Evolutionary conservation across 1,140 invertebrate genomes (phyloP), one percentile per base, ranked within the genome.

Genomic region (Gryon sp.): DNA sequence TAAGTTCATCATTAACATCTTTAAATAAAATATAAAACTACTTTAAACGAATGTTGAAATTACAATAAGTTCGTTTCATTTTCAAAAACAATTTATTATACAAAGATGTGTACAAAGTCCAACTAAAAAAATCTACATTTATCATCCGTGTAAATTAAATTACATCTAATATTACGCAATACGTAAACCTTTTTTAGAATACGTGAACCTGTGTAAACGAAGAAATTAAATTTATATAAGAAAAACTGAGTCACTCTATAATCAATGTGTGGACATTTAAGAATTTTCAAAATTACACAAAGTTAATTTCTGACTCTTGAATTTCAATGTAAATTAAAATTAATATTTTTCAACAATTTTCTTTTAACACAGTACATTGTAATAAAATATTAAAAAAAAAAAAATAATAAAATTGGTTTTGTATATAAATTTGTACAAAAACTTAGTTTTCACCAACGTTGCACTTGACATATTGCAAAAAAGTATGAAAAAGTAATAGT

Each of bases 11-110:
- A 32, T 32, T 6, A 34, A 12, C 32, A 2, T 12, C 5, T 12
- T 12, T 34, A 34, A 34, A 34, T 5, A 12, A 12, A 34, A 6
- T 11, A 34, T 34, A 11, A 12, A 34, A 12, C 11, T 5, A 34
- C 14, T 6, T 11, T 9, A 32, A 4, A 34, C 9, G 14, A 2
- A 52, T 52, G 60, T 60, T 36, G 60, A 70, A 70, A 70, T 60
- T 70, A 60, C 66, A 53, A 62, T 62, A 4, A 16, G 7, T 62
- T 14, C 14, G 26, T 32, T 55, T 57, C 34, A 16, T 72, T 72
- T 72, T 62, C 68, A 73, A 73, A 73, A 73, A 63, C 57, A 73
- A 73, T 63, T 73, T 73, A 63, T 73, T 63, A 63, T 63, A 73
- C 59, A 73, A 63, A 65, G 59, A 62, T 72, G 69, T 73, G 59